phyloP scores from a whole-genome alignment of 2,888 invertebrate species.

The Apamea crenata region DNA sequence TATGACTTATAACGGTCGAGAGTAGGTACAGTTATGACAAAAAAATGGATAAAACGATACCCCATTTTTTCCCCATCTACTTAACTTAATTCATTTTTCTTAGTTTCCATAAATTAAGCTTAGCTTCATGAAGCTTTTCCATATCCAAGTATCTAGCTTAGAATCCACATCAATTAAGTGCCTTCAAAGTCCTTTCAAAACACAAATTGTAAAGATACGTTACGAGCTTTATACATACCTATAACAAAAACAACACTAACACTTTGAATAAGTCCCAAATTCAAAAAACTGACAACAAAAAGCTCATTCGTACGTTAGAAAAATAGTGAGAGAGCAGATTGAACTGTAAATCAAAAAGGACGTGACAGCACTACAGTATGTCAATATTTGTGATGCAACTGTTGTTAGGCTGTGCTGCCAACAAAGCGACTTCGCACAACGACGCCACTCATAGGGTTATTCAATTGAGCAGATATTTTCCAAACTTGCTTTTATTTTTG shows the following conservation, averaged over 20 bases:
- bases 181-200: not conserved
- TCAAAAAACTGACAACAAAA: not conserved
- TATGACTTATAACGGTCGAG: not conserved
- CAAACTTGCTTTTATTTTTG: slow-evolving; percentile 16
- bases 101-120: not conserved
- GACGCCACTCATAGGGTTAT: slow-evolving; percentile 31
- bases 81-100: not conserved
- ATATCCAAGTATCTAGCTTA: not conserved
- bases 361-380: slow-evolving; percentile 41
- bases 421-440: slow-evolving; percentile 33
- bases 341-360: slow-evolving; percentile 49
- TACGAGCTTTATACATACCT: not conserved
- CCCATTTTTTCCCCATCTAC: not conserved
- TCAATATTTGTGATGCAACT: slow-evolving; percentile 58
- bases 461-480: slow-evolving; percentile 32
- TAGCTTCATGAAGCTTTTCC: not conserved
- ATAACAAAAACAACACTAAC: not conserved
- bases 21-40: not conserved
- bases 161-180: not conserved
- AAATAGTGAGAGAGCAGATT: slow-evolving; percentile 26
- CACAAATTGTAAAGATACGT: not conserved
- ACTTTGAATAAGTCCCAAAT: slow-evolving; percentile 8
- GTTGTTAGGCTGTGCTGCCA: slow-evolving; percentile 20
- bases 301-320: slow-evolving; percentile 14
- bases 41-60: not conserved